Evolutionary conservation across 2,888 invertebrate genomes (phyloP), one percentile per base, ranked within the genome.

Genomic region (Chouioia cunea): DNA sequence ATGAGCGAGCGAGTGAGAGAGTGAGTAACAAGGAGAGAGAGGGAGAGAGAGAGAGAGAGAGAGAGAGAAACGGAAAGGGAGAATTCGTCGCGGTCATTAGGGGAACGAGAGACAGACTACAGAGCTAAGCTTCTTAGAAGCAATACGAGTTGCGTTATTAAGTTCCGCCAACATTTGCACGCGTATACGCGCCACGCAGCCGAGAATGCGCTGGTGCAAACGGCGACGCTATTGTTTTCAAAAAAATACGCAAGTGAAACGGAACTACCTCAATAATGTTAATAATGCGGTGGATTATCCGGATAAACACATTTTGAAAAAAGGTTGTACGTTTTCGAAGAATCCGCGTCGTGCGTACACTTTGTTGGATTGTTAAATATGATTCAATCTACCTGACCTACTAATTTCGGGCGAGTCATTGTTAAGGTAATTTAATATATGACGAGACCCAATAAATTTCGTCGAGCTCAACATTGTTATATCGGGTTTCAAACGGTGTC

Each of bases 71-170:
- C 20, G n/a, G 14, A 56, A 44, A 57, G 58, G 52, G 65, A 62
- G 12, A 70, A 70, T 70, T 70, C 52, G 56, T 70, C 65, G 43
- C 54, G 59, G 48, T 59, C 57, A 70, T 70, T 70, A 70, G 70
- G 52, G 50, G 65, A 65, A 65, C 53, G 59, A 60, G 44, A 14
- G 64, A 57, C 58, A 53, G 23, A 74, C 10, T 36, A 10, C 6
- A 12, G 36, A 36, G 2, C 36, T 36, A 36, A 36, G 70, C 53
- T 79, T 78, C 79, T 70, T 14, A 60, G 79, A 79, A 79, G 78
- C 71, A 79, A 79, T 56, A 16, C 56, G 77, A 79, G 72, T 74
- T 72, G 18, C 50, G 60, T 67, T 73, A 73, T 74, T 68, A 64
- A 77, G 73, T 67, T 70, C 59, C 57, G 58, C 36, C 44, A 53